phyloP scores from a whole-genome alignment of 2,888 invertebrate species.

The Eilema griseolum region DNA sequence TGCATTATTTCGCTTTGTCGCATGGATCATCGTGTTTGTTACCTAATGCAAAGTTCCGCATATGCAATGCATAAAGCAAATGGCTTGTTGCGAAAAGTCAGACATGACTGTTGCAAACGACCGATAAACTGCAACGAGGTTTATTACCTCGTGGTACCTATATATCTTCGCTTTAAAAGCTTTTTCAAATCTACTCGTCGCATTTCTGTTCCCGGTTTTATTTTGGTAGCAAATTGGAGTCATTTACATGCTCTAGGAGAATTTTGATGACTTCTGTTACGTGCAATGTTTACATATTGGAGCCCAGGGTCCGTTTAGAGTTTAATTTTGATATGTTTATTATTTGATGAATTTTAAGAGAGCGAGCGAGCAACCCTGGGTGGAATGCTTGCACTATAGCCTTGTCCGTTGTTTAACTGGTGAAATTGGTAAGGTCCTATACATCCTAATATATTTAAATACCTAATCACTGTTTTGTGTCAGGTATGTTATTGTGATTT shows the following conservation, averaged over 20 bases:
- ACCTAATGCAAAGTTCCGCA: conserved; percentile 32
- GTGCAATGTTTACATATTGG: too few species aligned
- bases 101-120: conserved; percentile 14
- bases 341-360: too few species aligned
- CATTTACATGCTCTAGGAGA: not conserved
- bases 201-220: conserved; percentile 9
- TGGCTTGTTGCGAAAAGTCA: conserved; percentile 29
- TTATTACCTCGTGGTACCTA: conserved; percentile 18
- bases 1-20: not conserved
- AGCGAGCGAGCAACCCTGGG: too few species aligned
- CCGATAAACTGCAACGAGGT: conserved; percentile 24
- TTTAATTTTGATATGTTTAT: too few species aligned
- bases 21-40: conserved; percentile 28
- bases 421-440: too few species aligned
- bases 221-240: not conserved
- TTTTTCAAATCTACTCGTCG: conserved; percentile 2
- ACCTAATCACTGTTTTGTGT: too few species aligned
- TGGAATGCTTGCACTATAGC: too few species aligned
- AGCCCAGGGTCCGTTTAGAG: too few species aligned
- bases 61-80: conserved; percentile 23
- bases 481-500: too few species aligned
- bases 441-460: too few species aligned
- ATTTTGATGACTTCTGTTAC: too few species aligned
- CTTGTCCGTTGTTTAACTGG: too few species aligned
- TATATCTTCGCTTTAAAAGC: conserved; percentile 8